Percentiles rank a stretch among this genome's conserved stretches.
phyloP scores from a whole-genome alignment of 2,797 vertebrate genomes.

The Enteromius viviparus region DNA sequence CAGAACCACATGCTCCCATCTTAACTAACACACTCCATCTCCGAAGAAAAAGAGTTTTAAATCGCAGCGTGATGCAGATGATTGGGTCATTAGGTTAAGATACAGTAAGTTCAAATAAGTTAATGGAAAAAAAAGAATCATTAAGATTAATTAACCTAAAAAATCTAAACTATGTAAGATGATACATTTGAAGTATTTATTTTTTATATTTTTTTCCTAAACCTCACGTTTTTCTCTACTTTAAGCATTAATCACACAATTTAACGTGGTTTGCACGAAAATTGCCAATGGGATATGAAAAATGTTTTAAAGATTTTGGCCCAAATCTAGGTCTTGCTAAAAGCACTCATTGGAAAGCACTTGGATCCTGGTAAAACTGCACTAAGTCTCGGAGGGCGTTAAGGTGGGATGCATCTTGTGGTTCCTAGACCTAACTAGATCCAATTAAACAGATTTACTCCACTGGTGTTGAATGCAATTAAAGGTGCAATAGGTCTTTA shows the following conservation, averaged over 20 bases:
- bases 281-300: background rate
- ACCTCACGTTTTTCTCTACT: background rate
- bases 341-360: conserved; percentile 10
- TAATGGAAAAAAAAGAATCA: background rate
- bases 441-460: conserved; percentile 55
- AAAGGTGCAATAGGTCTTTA: conserved; percentile 27
- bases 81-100: background rate
- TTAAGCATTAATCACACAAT: background rate
- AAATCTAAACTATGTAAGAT: background rate
- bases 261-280: background rate
- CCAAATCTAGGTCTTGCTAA: background rate
- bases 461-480: conserved; percentile 37
- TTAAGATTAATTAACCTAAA: background rate
- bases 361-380: conserved; percentile 10
- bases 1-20: conserved; percentile 1
- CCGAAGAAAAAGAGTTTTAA: conserved; percentile 1
- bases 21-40: background rate
- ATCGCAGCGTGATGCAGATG: background rate
- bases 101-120: background rate
- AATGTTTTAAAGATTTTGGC: background rate
- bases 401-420: conserved; percentile 34
- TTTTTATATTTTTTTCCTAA: too few species aligned
- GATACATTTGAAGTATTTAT: too few species aligned
- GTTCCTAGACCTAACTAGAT: conserved; percentile 31
- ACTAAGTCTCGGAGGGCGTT: background rate